Base-by-base conservation (phyloP, 1,140 invertebrate species). In the Drosophila arizonae region DNA sequence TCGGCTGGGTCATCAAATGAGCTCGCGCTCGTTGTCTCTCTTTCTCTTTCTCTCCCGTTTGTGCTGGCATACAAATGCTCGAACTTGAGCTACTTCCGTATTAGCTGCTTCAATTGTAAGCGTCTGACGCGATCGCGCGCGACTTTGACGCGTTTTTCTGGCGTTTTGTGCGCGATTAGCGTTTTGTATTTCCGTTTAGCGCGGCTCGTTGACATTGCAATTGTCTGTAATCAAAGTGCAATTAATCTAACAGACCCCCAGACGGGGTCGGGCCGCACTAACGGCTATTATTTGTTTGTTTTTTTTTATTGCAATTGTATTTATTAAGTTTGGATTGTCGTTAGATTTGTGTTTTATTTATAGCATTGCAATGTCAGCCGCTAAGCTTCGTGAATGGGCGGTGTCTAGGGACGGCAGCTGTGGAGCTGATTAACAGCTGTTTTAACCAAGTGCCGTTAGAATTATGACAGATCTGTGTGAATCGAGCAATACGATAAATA, bases 151-250 rank as follows among this genome's bases (percentile, higher is more conserved):
- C 78, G 72, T 51, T 50, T 82, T 57, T 17, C 36, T 17, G 24
- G 81, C 80, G 81, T 77, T 85, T 85, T 72, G 60, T 9, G 67
- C 48, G 72, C 68, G 72, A 33, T 51, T 65, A 54, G 55, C 57
- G 76, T 46, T 73, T 76, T 85, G 62, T 52, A 76, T 79, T 79
- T 87, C 82, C 81, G 81, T 76, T 84, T 77, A 50, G 52, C 15
- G 51, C 39, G 52, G 63, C 72, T 69, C 61, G 69, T 77, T 77
- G 65, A 55, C 82, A 87, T 79, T 87, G 82, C 66, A 81, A 71
- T 86, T 79, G 82, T 70, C 72, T 73, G 66, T 87, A 86, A 86
- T 86, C 82, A 82, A 73, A 68, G 62, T 87, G 82, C 82, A 87
- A 86, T 86, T 86, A 86, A 87, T 87, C 82, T 87, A 76, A 72